Evolutionary conservation across 2,113 vertebrate genomes (phyloP), one percentile per base, ranked within the genome.

Genomic region (Pterocles burchelli): DNA sequence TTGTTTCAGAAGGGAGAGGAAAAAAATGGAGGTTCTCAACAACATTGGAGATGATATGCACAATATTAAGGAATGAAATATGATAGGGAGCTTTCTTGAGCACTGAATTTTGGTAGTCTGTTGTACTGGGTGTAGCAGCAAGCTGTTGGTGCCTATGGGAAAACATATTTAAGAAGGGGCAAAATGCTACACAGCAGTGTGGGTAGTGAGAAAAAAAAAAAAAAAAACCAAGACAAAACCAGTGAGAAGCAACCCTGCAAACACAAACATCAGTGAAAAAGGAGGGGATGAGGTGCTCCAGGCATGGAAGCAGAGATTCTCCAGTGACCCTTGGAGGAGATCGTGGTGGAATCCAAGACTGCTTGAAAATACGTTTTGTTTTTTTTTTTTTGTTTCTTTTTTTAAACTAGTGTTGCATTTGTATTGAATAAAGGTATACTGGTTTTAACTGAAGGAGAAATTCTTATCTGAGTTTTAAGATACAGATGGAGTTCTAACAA

Each of bases 311-410:
- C 11, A 54, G 63, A 62, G 6, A 33, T 49, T 48, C 4, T 2
- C 16, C 21, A 80, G 34, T 11, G 77, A 34, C 5, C 10, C 6
- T 6, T 0, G 0, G 28, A 59, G 10, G 14, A 41, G 3, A 70
- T 1, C 7, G 45, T 9, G 7, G 18, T 25, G 29, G 19, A 74
- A 34, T 26, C 9, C 52, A 66, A 55, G 31, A 33, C 21, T 67
- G 11, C 17, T 66, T 66, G 51, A 81, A 58, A 41, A 41, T 41
- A 41, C 11, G 13, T 54, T 51, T 15, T 6, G 12, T 11, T 7
- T 28, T 9, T 9, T 22, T 31, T 14, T 3, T 16, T 41, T 16
- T 41, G 24, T 5, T 8, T 34, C 38, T 18, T 7, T 18, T 58
- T 72, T 33, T 7, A 18, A 55, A 22, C 14, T 26, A 22, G 3